Percentiles rank a stretch among this genome's conserved stretches.
These are phyloP conservation scores for Emmelina monodactyla DNA, from an alignment of 2,888 invertebrate genomes.

Conservation along the genomic window DNA sequence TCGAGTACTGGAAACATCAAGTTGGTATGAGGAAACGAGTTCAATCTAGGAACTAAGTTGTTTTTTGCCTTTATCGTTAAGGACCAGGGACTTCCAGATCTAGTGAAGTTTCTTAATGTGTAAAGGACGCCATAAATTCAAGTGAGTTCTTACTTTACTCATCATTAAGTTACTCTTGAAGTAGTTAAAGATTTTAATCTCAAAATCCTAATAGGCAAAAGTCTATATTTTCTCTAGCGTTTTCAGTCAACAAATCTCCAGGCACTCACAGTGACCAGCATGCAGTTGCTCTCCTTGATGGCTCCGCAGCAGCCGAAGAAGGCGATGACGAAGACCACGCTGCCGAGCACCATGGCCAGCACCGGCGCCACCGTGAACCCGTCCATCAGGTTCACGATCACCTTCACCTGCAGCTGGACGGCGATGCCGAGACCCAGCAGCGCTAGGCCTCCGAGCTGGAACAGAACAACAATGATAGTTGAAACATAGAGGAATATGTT, in stretches of 20 bases:
- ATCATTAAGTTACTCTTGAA: not conserved
- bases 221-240: constrained; percentile 63
- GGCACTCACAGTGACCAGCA: constrained; percentile 76
- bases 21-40: too few species aligned
- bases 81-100: too few species aligned
- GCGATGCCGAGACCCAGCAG: constrained; percentile 69
- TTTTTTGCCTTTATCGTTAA: too few species aligned
- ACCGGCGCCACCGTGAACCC: constrained; percentile 58
- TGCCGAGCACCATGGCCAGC: constrained; percentile 67
- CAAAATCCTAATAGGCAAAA: constrained; percentile 68
- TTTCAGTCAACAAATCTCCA: too few species aligned
- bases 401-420: constrained; percentile 52
- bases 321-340: constrained; percentile 74
- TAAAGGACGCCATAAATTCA: too few species aligned
- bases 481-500: too few species aligned
- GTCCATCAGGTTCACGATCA: constrained; percentile 25
- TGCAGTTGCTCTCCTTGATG: constrained; percentile 80
- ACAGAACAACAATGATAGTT: too few species aligned
- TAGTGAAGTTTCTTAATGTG: too few species aligned
- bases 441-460: constrained; percentile 71
- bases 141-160: not conserved
- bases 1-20: constrained; percentile 75
- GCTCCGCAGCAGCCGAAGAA: constrained; percentile 89
- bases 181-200: not conserved
- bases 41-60: too few species aligned